Evolutionary conservation across 2,797 vertebrate species (phyloP), one percentile per base, ranked within the genome.

Genomic region (Enteromius anoplus): DNA sequence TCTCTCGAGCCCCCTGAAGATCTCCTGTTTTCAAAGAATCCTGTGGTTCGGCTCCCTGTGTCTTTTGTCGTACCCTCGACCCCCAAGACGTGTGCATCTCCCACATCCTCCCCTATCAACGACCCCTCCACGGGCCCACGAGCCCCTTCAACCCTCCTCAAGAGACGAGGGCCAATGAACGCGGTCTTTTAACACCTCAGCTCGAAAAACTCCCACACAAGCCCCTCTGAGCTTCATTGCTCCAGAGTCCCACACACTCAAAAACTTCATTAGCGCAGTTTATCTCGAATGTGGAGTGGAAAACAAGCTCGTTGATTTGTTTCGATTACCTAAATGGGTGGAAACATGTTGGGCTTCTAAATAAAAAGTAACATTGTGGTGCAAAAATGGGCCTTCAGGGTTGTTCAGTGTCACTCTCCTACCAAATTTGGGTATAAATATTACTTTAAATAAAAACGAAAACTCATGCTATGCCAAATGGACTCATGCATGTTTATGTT

Each of bases 11-110:
- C 91, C 91, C 83, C 89, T 84, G 90, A 42, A 94, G 88, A 89
- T 91, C 93, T 93, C 92, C 91, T 95, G 93, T 94, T 95, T 95
- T 95, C 94, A 93, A 94, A 94, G 93, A 95, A 94, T 91, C 86
- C 83, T 94, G 92, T 86, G 92, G 93, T 94, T 85, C 90, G 45
- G 47, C 89, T 94, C 91, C 91, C 53, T 85, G 66, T 86, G 58
- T 88, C 81, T 89, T 45, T 60, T 84, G 72, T 62, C 84, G 49
- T 88, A 72, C 87, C 87, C 80, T 87, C 89, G 91, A 92, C 91
- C 93, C 91, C 91, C 75, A 88, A 89, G 51, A 83, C 85, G 81
- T 81, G 60, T 32, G 51, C 10, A 70, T 84, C 72, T 68, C 92
- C 94, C 93, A 94, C 94, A 94, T 95, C 94, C 94, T 94, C 91